Evolutionary conservation across 2,113 vertebrate species (phyloP), one percentile per base, ranked within the genome.

Genomic region (Pelecanoides urinatrix): DNA sequence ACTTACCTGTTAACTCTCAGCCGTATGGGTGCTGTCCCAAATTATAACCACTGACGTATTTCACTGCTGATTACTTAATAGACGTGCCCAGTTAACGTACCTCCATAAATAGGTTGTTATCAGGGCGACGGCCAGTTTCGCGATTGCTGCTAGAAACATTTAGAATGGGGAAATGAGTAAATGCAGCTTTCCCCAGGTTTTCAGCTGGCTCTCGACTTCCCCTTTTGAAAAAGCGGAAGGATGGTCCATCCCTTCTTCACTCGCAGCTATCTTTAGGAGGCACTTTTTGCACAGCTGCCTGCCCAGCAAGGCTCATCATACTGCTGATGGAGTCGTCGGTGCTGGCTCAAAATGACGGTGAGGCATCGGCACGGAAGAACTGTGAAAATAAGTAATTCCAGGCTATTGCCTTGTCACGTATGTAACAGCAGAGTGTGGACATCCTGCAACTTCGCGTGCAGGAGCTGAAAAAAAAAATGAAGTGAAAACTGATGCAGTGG

Each of bases 81-180:
- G 45, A 14, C 2, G 0, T 7, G 27, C 40, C 52, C 52, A 2
- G 26, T 27, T 71, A 10, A 26, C 2, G 4, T 6, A 17, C 25
- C n/a, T 49, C 40, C 18, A 4, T 34, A 13, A 38, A 27, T 1
- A 36, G 50, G 34, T 29, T 25, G 72, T 38, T 23, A 34, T 6
- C 29, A 2, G 50, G 63, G 61, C 3, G 5, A 11, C 0, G 2
- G 59, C 22, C 44, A 1, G 65, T 52, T 56, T 8, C 3, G 0
- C 0, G 6, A 11, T 52, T 32, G 52, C 50, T 87, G 52, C 76
- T 86, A 13, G 34, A 44, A 21, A 2, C 7, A 5, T 32, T 52
- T 26, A 38, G 40, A 72, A 45, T 5, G 45, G 9, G 62, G 94
- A 94, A 87, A 68, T 73, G n/a, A 55, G 49, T 42, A 36, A 10